Conservation (phyloP, 2,888 invertebrate genomes). For the Hesperia comma region DNA sequence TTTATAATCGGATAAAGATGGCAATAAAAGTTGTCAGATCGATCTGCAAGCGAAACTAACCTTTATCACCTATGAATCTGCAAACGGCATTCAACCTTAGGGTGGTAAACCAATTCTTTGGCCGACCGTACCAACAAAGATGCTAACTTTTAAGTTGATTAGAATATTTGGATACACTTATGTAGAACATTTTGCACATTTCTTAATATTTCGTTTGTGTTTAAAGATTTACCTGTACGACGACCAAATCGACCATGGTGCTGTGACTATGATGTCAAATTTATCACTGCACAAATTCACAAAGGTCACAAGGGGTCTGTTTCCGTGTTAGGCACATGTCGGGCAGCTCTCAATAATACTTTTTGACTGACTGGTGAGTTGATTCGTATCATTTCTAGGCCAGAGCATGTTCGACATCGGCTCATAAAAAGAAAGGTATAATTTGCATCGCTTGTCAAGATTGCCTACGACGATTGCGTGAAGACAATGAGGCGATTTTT, state of each 20-base stretch:
- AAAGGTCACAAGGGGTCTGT: constrained; percentile 27
- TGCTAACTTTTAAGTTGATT: no score
- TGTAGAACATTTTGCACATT: no score
- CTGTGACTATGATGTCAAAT: neutral
- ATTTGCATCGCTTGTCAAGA: constrained; percentile 55
- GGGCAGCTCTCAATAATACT: constrained; percentile 57
- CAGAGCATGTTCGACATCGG: constrained; percentile 61
- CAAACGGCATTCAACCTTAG: no score
- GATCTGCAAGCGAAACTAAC: no score
- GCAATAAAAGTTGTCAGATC: no score
- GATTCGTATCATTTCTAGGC: constrained; percentile 53
- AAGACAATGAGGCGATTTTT: constrained; percentile 45
- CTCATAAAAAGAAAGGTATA: constrained; percentile 59
- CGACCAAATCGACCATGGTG: constrained; percentile 45
- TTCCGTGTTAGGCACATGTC: constrained; percentile 51
- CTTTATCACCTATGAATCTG: no score
- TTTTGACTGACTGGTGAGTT: constrained; percentile 64
- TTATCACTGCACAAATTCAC: constrained; percentile 22
- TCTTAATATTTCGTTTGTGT: neutral
- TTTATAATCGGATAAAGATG: no score
- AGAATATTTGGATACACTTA: no score
- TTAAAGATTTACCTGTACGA: constrained; percentile 44
- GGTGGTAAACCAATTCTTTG: no score
- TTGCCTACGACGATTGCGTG: constrained; percentile 59
- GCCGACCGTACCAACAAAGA: no score